phyloP scores from a whole-genome alignment of 1,140 invertebrate genomes.

The Orussus abietinus region DNA sequence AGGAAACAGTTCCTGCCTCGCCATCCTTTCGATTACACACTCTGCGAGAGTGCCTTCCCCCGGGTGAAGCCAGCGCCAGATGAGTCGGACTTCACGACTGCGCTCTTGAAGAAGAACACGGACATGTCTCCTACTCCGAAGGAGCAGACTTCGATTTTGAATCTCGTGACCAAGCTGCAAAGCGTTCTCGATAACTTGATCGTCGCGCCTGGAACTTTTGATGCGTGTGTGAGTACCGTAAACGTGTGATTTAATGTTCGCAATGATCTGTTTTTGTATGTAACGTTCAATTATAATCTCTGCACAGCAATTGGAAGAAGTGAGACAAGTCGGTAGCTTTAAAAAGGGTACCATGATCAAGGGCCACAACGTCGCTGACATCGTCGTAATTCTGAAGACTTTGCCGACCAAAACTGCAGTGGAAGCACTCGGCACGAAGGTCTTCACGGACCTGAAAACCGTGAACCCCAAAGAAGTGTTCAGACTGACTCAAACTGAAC shows the following conservation, averaged over 20 bases:
- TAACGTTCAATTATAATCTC: too few species aligned
- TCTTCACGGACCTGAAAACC: slow-evolving; percentile 68
- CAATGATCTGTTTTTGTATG: too few species aligned
- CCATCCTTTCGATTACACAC: slow-evolving; percentile 85
- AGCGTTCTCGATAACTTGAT: slow-evolving; percentile 90
- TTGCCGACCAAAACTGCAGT: slow-evolving; percentile 94
- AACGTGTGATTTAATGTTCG: too few species aligned
- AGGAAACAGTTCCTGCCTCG: slow-evolving; percentile 72
- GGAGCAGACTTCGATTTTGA: slow-evolving; percentile 87
- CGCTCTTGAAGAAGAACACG: slow-evolving; percentile 83
- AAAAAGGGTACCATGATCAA: slow-evolving; percentile 98
- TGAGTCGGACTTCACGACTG: slow-evolving; percentile 80
- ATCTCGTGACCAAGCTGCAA: slow-evolving; percentile 90
- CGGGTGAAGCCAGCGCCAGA: slow-evolving; percentile 78
- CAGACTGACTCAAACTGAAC: slow-evolving; percentile 64
- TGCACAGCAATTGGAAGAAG: slow-evolving; percentile 94
- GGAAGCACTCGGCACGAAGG: slow-evolving; percentile 85
- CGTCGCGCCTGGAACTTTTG: slow-evolving; percentile 87
- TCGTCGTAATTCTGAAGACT: slow-evolving; percentile 97
- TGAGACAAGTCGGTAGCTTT: slow-evolving; percentile 93
- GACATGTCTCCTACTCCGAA: slow-evolving; percentile 85
- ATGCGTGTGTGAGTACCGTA: slow-evolving; percentile 85
- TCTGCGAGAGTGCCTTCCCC: slow-evolving; percentile 85
- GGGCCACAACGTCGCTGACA: slow-evolving; percentile 91
- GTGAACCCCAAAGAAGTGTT: slow-evolving; percentile 60